Evolutionary conservation across 2,888 invertebrate genomes (phyloP), one percentile per base, ranked within the genome.

Genomic region (Platycheirus albimanus): DNA sequence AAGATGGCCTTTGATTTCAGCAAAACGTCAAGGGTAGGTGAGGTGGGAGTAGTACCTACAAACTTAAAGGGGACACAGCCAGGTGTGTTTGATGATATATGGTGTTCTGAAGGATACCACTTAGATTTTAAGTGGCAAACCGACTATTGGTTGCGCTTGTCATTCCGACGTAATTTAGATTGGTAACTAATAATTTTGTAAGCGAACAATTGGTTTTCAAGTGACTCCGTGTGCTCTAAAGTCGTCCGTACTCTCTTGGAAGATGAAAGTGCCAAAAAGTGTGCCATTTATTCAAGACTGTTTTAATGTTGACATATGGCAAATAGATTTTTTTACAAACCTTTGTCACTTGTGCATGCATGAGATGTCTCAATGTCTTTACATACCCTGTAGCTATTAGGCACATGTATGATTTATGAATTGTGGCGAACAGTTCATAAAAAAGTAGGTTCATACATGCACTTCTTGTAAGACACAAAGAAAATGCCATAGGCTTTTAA

Each of bases 81-180:
- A 81, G 77, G 81, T 81, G 81, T 81, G 76, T 71, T 52, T 76
- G 71, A 61, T 76, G 71, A 76, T 66, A 30, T 47, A 66, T 63
- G 41, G 54, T 5, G 6, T 43, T 30, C 24, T 72, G 75, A 69
- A 75, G 80, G 64, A 63, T 70, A 70, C 58, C 63, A 64, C 64
- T 80, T 63, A 49, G 38, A 15, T 15, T 58, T 41, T 15, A 38
- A 58, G 74, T 54, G 52, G 17, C 33, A 33, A 30, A 17, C n/a
- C 30, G 17, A 33, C 49, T 20, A 52, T 69, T 67, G 58, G 64
- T 33, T 67, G 67, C 41, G 67, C 74, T 79, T 79, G 74, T 74
- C 75, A 75, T 69, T 79, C 7, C n/a, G 69, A 64, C 61, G 75
- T 75, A 75, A 79, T 75, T 79, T 63, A 80, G 80, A 75, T n/a